phyloP scores from a whole-genome alignment of 2,888 invertebrate species.

The Phengaris arion region DNA sequence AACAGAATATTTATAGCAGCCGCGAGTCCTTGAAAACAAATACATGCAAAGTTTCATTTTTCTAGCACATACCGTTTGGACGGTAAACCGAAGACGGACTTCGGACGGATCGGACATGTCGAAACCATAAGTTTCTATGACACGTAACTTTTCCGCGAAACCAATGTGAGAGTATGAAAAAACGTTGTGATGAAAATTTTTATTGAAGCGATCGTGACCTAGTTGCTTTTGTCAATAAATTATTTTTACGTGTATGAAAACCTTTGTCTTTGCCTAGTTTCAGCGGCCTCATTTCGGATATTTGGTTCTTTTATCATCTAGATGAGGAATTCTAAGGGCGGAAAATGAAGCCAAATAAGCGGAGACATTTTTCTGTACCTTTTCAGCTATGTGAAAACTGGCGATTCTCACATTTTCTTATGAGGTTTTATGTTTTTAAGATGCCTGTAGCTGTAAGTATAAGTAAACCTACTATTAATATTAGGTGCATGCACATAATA shows the following conservation, averaged over 20 bases:
- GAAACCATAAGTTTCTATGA: neutral
- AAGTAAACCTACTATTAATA: too few species aligned
- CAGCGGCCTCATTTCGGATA: neutral
- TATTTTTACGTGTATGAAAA: slow-evolving; percentile 1
- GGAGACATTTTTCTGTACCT: neutral
- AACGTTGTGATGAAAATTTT: slow-evolving; percentile 6
- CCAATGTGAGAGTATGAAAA: slow-evolving; percentile 14
- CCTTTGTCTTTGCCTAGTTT: slow-evolving; percentile 6
- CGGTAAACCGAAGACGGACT: too few species aligned
- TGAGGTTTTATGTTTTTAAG: too few species aligned
- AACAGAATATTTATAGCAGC: neutral
- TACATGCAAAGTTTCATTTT: too few species aligned
- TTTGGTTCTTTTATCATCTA: slow-evolving; percentile 8
- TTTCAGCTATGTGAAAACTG: neutral
- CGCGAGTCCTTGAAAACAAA: slow-evolving; percentile 23
- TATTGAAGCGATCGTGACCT: slow-evolving; percentile 18
- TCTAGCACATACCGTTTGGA: too few species aligned
- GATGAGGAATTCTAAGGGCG: slow-evolving; percentile 15
- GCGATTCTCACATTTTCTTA: neutral
- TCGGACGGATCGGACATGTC: too few species aligned
- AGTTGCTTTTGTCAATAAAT: slow-evolving; percentile 17
- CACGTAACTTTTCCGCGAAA: neutral
- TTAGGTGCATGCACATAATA: too few species aligned
- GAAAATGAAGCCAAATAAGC: neutral
- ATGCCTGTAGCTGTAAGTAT: too few species aligned